Evolutionary conservation across 2,797 vertebrate genomes (phyloP), one percentile per base, ranked within the genome.

Genomic region (Petrocephalus sullivani): DNA sequence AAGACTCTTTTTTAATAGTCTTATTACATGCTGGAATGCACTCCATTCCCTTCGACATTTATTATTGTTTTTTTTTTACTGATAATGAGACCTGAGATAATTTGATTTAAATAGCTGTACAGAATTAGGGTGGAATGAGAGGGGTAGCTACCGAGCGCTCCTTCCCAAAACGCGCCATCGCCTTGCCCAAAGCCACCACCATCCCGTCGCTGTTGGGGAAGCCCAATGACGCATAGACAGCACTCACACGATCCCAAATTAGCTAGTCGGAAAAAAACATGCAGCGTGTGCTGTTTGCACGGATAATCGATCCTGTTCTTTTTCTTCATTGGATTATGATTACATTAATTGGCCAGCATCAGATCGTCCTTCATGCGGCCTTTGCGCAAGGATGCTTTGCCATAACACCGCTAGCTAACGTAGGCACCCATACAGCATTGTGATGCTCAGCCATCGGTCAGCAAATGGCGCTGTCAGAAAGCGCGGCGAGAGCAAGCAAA

Each of bases 21-120:
- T 88, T 19, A 64, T 51, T 88, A 85, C 82, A 88, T 85, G 88
- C 88, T 89, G 87, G 54, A 86, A 88, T 86, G 83, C 90, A 87
- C 2, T 88, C 84, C 3, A 41, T 41, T 41, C 37, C 37, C 14
- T 58, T 89, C 89, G 86, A 51, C 54, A 56, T 87, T 58, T 28
- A n/a, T 33, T 57, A 58, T 49, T 71, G 58, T 61, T 88, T 82
- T 53, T 78, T 67, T 85, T 89, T 83, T 87, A 88, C 88, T 88
- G 88, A 91, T 88, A 89, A 91, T 88, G 90, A 93, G 90, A 91
- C 92, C 92, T 93, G 93, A 93, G 92, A 91, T 92, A 12, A 86
- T 85, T 85, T 54, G 8, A 71, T 82, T 88, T 90, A 89, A 87
- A 88, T 46, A 84, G 78, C 87, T 57, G 89, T 88, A 85, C 56